Conservation (phyloP, 2,113 vertebrate species). For the Dicrurus megarhynchus region DNA sequence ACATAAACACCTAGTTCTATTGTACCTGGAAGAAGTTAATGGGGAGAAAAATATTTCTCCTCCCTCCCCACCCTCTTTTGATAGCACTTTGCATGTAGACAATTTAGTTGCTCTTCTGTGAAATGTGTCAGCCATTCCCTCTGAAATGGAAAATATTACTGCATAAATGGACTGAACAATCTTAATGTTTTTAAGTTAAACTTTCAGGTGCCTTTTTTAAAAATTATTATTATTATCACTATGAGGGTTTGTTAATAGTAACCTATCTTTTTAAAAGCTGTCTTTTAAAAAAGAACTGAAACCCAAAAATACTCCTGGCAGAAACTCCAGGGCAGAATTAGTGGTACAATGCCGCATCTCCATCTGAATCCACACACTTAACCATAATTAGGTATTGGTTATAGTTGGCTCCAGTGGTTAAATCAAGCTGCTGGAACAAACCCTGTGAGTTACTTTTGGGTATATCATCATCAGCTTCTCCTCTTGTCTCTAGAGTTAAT, state of each 20-base stretch:
- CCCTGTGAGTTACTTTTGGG: neutral
- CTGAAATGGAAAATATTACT: neutral
- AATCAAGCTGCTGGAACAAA: neutral
- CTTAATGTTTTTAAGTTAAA: neutral
- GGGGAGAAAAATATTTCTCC: conserved; percentile 9
- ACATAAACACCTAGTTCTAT: neutral
- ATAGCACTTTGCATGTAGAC: neutral
- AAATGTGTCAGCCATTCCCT: neutral
- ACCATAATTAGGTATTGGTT: neutral
- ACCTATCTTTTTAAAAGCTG: neutral
- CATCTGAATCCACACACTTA: neutral
- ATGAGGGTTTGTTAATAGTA: neutral
- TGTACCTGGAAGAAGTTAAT: conserved; percentile 17
- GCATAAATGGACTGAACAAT: neutral
- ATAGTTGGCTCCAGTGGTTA: neutral
- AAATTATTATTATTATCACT: neutral
- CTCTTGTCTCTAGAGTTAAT: neutral
- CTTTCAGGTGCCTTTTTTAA: neutral
- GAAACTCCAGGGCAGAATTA: neutral
- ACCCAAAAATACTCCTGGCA: neutral
- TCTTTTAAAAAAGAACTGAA: neutral
- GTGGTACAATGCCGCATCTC: neutral
- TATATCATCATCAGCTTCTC: neutral
- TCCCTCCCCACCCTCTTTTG: neutral
- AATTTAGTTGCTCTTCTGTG: neutral